Base-by-base conservation (phyloP, 2,888 invertebrate genomes). In the Gymnocheta viridis region DNA sequence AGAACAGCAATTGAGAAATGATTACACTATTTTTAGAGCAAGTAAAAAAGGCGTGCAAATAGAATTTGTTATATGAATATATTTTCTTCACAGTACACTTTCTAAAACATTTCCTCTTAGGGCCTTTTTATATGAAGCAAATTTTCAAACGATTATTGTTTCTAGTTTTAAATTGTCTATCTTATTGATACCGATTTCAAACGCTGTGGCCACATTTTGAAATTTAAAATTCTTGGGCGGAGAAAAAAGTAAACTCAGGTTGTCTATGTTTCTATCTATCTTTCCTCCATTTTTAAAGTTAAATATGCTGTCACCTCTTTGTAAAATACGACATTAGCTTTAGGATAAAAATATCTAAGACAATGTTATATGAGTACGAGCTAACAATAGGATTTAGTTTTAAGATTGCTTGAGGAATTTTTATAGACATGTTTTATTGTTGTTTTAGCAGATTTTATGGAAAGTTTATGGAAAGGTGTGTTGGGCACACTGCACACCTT, bases 261-360 rank as follows among this genome's bases (percentile, higher is more conserved):
- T 74, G 27, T 27, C 49, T 64, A 6, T 72, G 49, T 62, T 29
- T 7, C 41, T 41, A 4, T 10, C 22, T 19, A 51, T 62, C 12
- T 67, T 60, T 27, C 49, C 72, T 67, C 58, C 51, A 67, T 80
- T 76, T 67, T 49, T 35, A 22, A 82, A 77, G 70, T 80, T 84
- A 84, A 80, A 84, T 81, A 84, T 72, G 66, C 83, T 84, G 83
- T 84, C 83, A 84, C 80, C 83, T 84, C 79, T 44, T 60, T 58
- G 76, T 80, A 60, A 84, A 67, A 54, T 72, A 80, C 70, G 80
- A 72, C 64, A 81, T 80, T 84, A 58, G 80, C 79, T 79, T 66
- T 10, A 83, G 80, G 82, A 82, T 79, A 82, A 69, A 70, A 54
- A 82, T 74, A 62, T 67, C 44, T 32, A 35, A 58, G 60, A 66